Evolutionary conservation across 1,140 invertebrate species (phyloP).

Genomic region (Calephelis virginiensis): DNA sequence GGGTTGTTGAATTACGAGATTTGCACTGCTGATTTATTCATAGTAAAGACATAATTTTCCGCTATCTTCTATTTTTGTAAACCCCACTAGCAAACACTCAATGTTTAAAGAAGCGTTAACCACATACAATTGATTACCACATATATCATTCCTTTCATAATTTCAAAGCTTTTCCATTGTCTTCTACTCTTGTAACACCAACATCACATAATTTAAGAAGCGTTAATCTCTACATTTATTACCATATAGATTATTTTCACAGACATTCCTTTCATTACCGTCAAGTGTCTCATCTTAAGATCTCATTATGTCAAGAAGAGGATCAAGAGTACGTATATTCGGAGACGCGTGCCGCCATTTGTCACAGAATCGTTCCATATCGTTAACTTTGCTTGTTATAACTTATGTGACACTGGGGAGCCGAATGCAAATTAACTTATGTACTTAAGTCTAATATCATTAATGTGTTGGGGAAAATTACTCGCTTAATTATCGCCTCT

Average conservation of each 20-base stretch:
- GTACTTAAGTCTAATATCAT: not conserved
- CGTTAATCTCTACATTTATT: not conserved
- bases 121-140: too few relatives aligned
- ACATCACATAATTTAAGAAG: not conserved
- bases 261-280: slow-evolving; percentile 11
- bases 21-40: too few relatives aligned
- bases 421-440: slow-evolving; percentile 16
- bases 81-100: too few relatives aligned
- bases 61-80: too few relatives aligned
- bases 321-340: slow-evolving; percentile 24
- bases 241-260: slow-evolving; percentile 7
- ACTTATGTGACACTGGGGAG: slow-evolving; percentile 45
- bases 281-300: slow-evolving; percentile 6
- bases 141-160: too few relatives aligned
- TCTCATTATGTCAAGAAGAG: slow-evolving; percentile 21
- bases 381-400: slow-evolving; percentile 60
- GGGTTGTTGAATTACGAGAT: too few relatives aligned
- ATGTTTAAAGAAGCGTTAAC: too few relatives aligned
- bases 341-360: slow-evolving; percentile 39
- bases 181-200: too few relatives aligned
- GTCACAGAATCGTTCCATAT: slow-evolving; percentile 43
- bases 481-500: too few relatives aligned
- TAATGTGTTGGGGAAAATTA: too few relatives aligned
- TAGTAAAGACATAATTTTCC: too few relatives aligned
- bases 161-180: too few relatives aligned